Evolutionary conservation across 2,888 invertebrate species (phyloP).

Genomic region (Stegophylla sp.): DNA sequence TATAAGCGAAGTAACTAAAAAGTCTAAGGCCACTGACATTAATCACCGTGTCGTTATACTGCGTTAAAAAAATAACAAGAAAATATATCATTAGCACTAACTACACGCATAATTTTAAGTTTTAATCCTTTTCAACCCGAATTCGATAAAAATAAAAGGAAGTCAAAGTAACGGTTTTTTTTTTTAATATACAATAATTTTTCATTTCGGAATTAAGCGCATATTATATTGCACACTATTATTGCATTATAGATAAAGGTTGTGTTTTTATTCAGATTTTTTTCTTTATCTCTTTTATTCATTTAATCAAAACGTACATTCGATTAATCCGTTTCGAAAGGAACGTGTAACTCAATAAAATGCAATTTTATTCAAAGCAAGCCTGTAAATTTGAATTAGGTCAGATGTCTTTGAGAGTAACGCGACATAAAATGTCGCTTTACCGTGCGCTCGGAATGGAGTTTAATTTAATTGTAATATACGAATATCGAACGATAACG

Average conservation of each 20-base stretch:
- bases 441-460: slow-evolving; percentile 1
- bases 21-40: too few relatives aligned
- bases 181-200: too few relatives aligned
- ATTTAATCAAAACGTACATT: neutral
- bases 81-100: too few relatives aligned
- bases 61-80: too few relatives aligned
- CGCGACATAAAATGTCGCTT: neutral
- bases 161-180: too few relatives aligned
- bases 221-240: neutral
- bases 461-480: slow-evolving; percentile 35
- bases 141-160: too few relatives aligned
- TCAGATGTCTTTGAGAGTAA: slow-evolving; percentile 38
- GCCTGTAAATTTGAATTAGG: slow-evolving; percentile 45
- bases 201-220: too few relatives aligned
- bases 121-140: too few relatives aligned
- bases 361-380: slow-evolving; percentile 9
- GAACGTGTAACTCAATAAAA: slow-evolving; percentile 24
- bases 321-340: slow-evolving; percentile 23
- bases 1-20: too few relatives aligned
- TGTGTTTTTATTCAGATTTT: too few relatives aligned
- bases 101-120: too few relatives aligned
- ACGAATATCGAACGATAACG: slow-evolving; percentile 9
- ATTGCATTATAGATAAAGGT: neutral
- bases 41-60: too few relatives aligned
- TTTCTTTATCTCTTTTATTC: neutral